These are phyloP conservation scores for Aporophyla lueneburgensis DNA, from an alignment of 2,888 invertebrate species.

Conservation along the genomic window DNA sequence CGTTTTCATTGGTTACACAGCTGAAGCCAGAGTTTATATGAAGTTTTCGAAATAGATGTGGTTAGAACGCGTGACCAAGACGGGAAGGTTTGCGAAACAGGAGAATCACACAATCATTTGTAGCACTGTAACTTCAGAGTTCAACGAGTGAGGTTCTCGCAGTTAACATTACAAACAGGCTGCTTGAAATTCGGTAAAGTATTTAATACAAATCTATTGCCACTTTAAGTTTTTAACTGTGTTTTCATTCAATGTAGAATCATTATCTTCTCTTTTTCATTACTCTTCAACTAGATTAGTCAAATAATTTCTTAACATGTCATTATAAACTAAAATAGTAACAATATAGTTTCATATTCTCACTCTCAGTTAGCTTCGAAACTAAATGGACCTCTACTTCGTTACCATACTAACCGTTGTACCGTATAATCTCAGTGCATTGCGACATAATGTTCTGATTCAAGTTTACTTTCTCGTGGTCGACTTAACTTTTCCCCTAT, in stretches of 20 bases:
- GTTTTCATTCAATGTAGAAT: not conserved
- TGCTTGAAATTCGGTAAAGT: not conserved
- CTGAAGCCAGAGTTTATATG: not conserved
- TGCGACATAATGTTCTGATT: slow-evolving; percentile 11
- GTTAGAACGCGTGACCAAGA: slow-evolving; percentile 15
- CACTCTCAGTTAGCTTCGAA: not conserved
- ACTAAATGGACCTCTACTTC: not conserved
- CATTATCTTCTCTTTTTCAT: not conserved
- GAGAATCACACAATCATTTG: not conserved
- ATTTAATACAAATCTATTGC: not conserved
- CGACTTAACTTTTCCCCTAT: not conserved
- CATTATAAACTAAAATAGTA: not conserved
- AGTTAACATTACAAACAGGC: not conserved
- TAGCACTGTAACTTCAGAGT: not conserved
- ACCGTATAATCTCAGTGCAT: not conserved
- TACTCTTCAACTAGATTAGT: not conserved
- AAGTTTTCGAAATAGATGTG: not conserved
- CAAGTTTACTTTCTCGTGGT: not conserved
- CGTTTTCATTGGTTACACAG: not conserved
- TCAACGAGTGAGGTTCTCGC: slow-evolving; percentile 4
- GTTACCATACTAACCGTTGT: not conserved
- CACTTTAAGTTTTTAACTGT: not conserved
- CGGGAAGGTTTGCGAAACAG: not conserved
- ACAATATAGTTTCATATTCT: not conserved
- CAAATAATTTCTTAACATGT: not conserved